Conservation (phyloP, 2,113 vertebrate genomes). For the Pseudolaguvia tuberculata region DNA sequence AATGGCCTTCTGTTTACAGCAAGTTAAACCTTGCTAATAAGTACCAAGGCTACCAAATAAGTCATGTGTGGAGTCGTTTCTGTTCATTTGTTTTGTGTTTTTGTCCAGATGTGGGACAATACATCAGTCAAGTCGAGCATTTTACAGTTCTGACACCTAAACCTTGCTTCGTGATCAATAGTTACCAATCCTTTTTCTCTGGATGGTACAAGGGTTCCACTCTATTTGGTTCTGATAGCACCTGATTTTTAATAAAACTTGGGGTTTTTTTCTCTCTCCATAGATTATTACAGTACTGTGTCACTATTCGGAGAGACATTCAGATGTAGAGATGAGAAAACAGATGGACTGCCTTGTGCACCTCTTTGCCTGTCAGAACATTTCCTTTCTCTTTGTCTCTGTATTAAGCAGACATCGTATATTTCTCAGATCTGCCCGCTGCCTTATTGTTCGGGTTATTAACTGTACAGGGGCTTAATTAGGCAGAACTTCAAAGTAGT, state of each 20-base stretch:
- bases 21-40: conserved; percentile 37
- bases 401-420: conserved; percentile 51
- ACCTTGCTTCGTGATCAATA: conserved; percentile 45
- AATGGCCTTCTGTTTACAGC: conserved; percentile 14
- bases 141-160: conserved; percentile 47
- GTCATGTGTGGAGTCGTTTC: conserved; percentile 29
- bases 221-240: neutral
- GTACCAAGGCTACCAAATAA: conserved; percentile 29
- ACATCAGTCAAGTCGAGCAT: conserved; percentile 55
- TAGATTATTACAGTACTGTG: neutral
- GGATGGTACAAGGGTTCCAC: neutral
- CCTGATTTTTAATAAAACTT: neutral
- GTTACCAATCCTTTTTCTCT: conserved; percentile 46
- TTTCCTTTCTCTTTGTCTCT: conserved; percentile 40
- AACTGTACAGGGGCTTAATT: conserved; percentile 62
- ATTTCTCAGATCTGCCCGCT: conserved; percentile 52
- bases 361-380: conserved; percentile 26
- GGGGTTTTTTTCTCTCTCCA: neutral
- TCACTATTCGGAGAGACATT: neutral
- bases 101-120: conserved; percentile 54
- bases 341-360: neutral
- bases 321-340: neutral
- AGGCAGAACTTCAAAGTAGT: conserved; percentile 63
- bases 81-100: conserved; percentile 56
- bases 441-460: conserved; percentile 61